phyloP scores from a whole-genome alignment of 2,113 vertebrate species.

The Sceloporus tristichus region DNA sequence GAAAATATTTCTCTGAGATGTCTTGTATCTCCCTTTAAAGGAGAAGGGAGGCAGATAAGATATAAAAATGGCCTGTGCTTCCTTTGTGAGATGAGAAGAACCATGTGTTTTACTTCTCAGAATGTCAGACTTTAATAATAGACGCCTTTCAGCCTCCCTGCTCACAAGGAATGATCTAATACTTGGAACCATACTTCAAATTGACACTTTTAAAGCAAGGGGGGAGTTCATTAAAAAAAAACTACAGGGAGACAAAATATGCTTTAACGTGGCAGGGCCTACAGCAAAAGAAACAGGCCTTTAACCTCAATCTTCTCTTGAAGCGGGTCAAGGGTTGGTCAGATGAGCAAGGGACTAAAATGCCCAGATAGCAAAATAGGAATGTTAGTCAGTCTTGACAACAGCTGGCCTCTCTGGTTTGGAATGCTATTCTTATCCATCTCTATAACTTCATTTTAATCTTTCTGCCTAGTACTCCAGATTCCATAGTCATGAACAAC shows the following conservation, averaged over 20 bases:
- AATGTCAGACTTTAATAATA: slow-evolving; percentile 28
- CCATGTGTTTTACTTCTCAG: slow-evolving; percentile 29
- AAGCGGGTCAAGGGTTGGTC: slow-evolving; percentile 16
- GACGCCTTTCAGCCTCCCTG: slow-evolving; percentile 14
- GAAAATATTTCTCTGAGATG: slow-evolving; percentile 38
- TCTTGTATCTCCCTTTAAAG: slow-evolving; percentile 36
- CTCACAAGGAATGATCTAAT: slow-evolving; percentile 42
- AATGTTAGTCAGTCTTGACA: slow-evolving; percentile 17
- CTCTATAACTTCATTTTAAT: neutral
- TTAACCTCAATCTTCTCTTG: slow-evolving; percentile 52
- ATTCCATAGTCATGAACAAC: neutral
- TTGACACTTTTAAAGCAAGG: neutral
- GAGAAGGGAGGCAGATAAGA: neutral
- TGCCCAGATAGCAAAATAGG: neutral
- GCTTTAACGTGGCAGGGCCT: slow-evolving; percentile 33
- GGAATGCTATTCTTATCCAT: neutral
- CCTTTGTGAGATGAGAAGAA: slow-evolving; percentile 35
- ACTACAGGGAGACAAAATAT: slow-evolving; percentile 8
- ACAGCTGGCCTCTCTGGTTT: neutral
- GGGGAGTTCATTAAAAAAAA: slow-evolving; percentile 40
- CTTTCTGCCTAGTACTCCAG: neutral
- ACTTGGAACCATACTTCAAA: slow-evolving; percentile 42
- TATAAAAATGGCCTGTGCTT: slow-evolving; percentile 19
- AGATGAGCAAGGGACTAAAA: neutral
- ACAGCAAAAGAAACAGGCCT: slow-evolving; percentile 35